Conservation (phyloP, 2,113 vertebrate genomes). For the Uropsilus gracilis region DNA sequence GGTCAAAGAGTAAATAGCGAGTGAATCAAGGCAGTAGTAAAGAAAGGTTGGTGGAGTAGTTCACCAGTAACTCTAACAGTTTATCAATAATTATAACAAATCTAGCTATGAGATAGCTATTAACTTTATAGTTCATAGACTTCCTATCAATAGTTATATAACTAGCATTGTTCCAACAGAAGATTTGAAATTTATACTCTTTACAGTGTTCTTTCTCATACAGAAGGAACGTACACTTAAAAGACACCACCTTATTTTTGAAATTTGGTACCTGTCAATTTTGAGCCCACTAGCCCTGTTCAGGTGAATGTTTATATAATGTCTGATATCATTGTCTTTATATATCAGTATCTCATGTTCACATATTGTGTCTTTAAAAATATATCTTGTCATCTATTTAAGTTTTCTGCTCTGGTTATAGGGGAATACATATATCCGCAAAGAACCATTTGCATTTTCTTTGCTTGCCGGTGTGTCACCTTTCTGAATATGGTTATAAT, state of each 20-base stretch:
- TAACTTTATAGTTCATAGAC: neutral
- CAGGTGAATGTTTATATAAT: neutral
- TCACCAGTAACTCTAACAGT: neutral
- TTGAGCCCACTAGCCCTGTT: neutral
- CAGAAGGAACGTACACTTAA: neutral
- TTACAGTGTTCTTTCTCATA: conserved; percentile 3
- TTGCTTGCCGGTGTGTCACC: neutral
- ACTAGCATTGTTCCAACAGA: neutral
- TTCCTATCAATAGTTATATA: neutral
- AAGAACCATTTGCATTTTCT: neutral
- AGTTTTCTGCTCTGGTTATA: conserved; percentile 14
- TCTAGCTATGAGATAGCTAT: neutral
- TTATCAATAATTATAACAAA: neutral
- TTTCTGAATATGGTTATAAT: neutral
- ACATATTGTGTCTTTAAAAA: conserved; percentile 31
- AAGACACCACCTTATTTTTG: conserved; percentile 1
- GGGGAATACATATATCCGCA: neutral
- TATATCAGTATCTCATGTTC: neutral
- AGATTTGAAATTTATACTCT: neutral
- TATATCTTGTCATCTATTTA: neutral
- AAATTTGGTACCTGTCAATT: conserved; percentile 1
- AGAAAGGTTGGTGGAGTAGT: neutral
- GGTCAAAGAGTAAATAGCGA: neutral
- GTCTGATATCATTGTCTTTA: neutral
- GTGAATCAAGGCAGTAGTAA: neutral